phyloP scores from a whole-genome alignment of 2,888 invertebrate species.

The Sphaerophoria taeniata region DNA sequence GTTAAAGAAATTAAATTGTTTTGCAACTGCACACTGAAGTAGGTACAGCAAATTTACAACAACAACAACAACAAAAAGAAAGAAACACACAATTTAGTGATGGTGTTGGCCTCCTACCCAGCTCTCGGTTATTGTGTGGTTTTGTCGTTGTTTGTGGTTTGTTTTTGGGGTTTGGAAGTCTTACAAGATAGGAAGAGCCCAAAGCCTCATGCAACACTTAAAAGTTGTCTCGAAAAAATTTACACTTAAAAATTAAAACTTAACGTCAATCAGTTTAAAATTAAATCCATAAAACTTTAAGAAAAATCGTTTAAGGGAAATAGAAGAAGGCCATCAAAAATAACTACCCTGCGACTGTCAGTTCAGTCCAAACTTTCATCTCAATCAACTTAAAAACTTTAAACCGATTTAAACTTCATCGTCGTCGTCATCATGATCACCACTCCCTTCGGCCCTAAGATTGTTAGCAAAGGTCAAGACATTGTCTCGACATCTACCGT shows the following conservation, averaged over 20 bases:
- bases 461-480: constrained; percentile 59
- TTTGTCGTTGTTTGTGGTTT: not conserved
- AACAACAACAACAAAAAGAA: not conserved
- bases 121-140: constrained; percentile 32
- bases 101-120: constrained; percentile 37
- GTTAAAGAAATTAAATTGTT: constrained; percentile 72
- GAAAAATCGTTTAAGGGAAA: constrained; percentile 7
- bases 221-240: not conserved
- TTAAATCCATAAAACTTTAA: too few species aligned
- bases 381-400: constrained; percentile 30
- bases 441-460: constrained; percentile 22
- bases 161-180: constrained; percentile 2
- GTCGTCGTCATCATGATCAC: constrained; percentile 1
- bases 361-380: constrained; percentile 33
- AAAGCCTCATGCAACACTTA: constrained; percentile 8
- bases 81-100: not conserved
- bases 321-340: constrained; percentile 18
- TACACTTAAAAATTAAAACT: not conserved
- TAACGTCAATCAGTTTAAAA: not conserved
- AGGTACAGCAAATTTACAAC: constrained; percentile 5
- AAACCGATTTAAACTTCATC: constrained; percentile 34
- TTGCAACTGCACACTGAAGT: constrained; percentile 54
- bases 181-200: constrained; percentile 2
- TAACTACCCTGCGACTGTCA: constrained; percentile 37
- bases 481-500: constrained; percentile 60